These are phyloP conservation scores for Phalanger gymnotis DNA, from an alignment of 2,797 vertebrate species.

Conservation along the genomic window DNA sequence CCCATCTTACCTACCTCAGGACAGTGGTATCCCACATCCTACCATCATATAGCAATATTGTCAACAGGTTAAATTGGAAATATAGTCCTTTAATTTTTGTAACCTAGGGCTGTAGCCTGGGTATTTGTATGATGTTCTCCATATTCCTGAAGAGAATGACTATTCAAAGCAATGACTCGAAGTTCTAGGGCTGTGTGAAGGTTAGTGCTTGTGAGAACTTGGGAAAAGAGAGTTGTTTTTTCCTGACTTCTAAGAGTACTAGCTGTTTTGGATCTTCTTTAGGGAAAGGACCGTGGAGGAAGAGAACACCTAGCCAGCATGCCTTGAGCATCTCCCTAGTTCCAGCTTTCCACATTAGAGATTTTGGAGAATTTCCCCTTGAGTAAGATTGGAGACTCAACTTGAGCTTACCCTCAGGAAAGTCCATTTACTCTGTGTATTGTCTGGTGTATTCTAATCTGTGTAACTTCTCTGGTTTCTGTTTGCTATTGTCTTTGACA, in stretches of 20 bases:
- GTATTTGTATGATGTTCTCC: neutral
- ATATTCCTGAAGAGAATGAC: neutral
- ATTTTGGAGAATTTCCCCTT: neutral
- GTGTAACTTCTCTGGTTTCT: neutral
- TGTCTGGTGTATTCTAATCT: neutral
- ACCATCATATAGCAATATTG: neutral
- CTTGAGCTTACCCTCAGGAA: neutral
- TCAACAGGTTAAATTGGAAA: neutral
- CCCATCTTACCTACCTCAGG: neutral
- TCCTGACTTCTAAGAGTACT: neutral
- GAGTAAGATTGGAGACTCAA: neutral
- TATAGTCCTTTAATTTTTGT: neutral
- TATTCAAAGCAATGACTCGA: neutral
- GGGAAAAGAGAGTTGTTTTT: neutral
- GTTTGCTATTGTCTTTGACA: neutral
- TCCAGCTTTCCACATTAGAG: neutral
- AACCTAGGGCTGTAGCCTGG: neutral
- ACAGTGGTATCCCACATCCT: neutral
- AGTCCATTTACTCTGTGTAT: neutral
- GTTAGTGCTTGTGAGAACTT: neutral
- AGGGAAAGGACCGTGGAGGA: neutral
- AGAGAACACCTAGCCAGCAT: neutral
- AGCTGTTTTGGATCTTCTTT: neutral
- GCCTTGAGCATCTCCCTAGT: neutral
- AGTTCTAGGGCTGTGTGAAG: neutral